Conservation (phyloP, 2,888 invertebrate genomes). For the Diaprepes abbreviatus region DNA sequence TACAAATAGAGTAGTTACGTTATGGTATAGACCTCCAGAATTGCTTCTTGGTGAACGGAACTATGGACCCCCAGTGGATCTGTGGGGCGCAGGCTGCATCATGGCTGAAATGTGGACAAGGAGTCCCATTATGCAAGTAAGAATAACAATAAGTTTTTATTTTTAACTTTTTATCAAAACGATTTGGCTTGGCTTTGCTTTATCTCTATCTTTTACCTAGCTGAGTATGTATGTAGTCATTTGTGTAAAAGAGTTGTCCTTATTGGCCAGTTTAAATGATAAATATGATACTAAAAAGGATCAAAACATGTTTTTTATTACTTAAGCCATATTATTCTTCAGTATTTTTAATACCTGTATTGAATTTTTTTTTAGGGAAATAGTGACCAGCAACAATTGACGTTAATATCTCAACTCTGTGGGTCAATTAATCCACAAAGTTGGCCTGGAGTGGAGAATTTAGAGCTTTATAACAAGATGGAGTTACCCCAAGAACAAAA, state of each 20-base stretch:
- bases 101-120: conserved; percentile 99
- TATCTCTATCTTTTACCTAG: no score
- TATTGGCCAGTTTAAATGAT: no score
- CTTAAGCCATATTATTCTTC: no score
- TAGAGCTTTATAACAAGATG: conserved; percentile 91
- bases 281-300: no score
- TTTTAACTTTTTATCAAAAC: no score
- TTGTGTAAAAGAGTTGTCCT: no score
- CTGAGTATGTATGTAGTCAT: no score
- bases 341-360: no score
- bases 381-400: conserved; percentile 96
- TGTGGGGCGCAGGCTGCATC: conserved; percentile 98
- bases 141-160: neutral
- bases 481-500: conserved; percentile 90
- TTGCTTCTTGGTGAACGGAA: conserved; percentile 86
- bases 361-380: conserved; percentile 74
- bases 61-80: conserved; percentile 97
- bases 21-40: conserved; percentile 91
- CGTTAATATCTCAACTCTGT: conserved; percentile 94
- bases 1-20: conserved; percentile 97
- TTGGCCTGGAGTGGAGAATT: conserved; percentile 93
- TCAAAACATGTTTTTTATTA: no score
- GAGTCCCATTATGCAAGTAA: conserved; percentile 88
- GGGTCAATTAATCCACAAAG: conserved; percentile 94
- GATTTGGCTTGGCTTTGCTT: no score